Evolutionary conservation across 2,888 invertebrate species (phyloP).

Genomic region (Campoplex nolae): DNA sequence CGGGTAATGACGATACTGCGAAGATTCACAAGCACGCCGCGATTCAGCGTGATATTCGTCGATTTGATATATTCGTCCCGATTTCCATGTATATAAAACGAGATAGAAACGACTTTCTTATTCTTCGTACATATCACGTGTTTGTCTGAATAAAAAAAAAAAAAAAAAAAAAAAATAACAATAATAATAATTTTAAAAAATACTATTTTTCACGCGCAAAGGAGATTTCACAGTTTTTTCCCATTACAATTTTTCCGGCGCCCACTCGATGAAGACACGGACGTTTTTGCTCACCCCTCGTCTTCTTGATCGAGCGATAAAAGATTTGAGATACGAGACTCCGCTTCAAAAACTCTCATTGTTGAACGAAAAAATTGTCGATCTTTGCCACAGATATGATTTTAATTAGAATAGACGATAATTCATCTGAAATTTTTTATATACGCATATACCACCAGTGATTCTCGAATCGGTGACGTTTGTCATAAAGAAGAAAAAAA

Average conservation of each 20-base stretch:
- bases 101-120: conserved; percentile 55
- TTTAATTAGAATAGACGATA: conserved; percentile 15
- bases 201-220: background rate
- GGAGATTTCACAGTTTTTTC: conserved; percentile 37
- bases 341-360: conserved; percentile 20
- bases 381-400: conserved; percentile 17
- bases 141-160: conserved; percentile 27
- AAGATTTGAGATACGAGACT: conserved; percentile 22
- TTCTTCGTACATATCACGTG: conserved; percentile 50
- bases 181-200: background rate
- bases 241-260: conserved; percentile 33
- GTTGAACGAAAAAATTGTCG: conserved; percentile 21
- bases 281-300: background rate
- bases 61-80: conserved; percentile 47
- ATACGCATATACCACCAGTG: background rate
- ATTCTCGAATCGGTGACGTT: background rate
- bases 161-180: background rate
- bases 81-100: conserved; percentile 52
- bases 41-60: conserved; percentile 30
- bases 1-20: conserved; percentile 46
- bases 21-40: conserved; percentile 37
- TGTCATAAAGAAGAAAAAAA: background rate
- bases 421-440: background rate
- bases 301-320: conserved; percentile 7
- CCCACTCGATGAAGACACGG: conserved; percentile 11